Percentiles rank a stretch among this genome's conserved stretches.
These are phyloP conservation scores for Ecdyonurus torrentis DNA, from an alignment of 2,888 invertebrate genomes.

Conservation along the genomic window DNA sequence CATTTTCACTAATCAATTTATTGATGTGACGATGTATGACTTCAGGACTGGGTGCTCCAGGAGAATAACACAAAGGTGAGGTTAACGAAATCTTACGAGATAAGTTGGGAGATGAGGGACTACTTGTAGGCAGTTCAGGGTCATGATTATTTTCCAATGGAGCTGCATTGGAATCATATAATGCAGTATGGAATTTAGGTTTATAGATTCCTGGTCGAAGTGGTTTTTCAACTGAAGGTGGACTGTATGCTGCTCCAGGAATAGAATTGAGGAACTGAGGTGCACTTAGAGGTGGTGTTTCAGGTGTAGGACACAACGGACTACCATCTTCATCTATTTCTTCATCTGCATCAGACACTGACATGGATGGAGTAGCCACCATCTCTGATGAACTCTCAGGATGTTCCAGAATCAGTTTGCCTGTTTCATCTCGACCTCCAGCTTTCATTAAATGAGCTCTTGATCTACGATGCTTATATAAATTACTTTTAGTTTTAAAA, in stretches of 20 bases:
- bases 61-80: neutral
- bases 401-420: slow-evolving; percentile 1
- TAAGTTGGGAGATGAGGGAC: neutral
- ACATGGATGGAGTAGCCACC: neutral
- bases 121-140: neutral
- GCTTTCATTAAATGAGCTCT: slow-evolving; percentile 50
- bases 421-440: slow-evolving; percentile 31
- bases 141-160: neutral
- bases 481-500: slow-evolving; percentile 85
- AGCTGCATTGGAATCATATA: neutral
- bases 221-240: neutral
- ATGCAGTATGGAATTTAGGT: slow-evolving; percentile 55
- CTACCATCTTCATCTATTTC: neutral
- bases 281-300: neutral
- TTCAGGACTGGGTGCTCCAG: slow-evolving; percentile 37
- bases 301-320: slow-evolving; percentile 3
- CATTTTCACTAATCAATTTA: slow-evolving; percentile 82
- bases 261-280: neutral
- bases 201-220: slow-evolving; percentile 36
- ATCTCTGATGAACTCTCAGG: slow-evolving; percentile 8
- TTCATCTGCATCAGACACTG: slow-evolving; percentile 15
- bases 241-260: neutral
- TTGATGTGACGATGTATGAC: slow-evolving; percentile 67
- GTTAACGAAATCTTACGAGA: neutral
- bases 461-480: slow-evolving; percentile 75